Evolutionary conservation across 2,797 vertebrate species (phyloP), one percentile per base, ranked within the genome.

Genomic region (Sternarchorhynchus goeldii): DNA sequence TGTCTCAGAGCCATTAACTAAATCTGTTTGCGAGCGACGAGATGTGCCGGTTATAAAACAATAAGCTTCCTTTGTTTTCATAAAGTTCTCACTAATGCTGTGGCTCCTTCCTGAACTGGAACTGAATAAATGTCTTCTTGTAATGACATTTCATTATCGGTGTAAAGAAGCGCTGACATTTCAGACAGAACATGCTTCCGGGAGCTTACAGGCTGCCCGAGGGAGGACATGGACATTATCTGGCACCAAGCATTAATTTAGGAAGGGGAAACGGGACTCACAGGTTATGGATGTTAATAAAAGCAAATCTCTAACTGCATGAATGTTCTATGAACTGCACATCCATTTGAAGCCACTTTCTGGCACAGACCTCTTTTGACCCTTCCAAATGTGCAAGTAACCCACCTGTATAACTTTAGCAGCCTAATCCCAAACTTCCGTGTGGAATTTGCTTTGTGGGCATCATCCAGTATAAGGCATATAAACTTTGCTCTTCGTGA

Each of bases 101-200:
- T 31, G 59, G 39, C 53, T 71, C 5, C 16, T 60, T 71, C 25
- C 18, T 25, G 31, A 86, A 69, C n/a, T 85, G 83, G 77, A 85
- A 85, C 83, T 84, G 85, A 86, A 87, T 86, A 80, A 81, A 88
- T 87, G 84, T 88, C 41, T 88, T 89, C 86, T 60, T 73, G 82
- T 58, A 73, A 77, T 75, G 68, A 20, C 65, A 71, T 78, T 81
- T 74, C 59, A 81, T 76, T 80, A 68, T 67, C 62, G 39, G 68
- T 59, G 41, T 74, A 74, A 57, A 64, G 73, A 75, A 59, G 32
- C 75, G 80, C 67, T 82, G 78, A 31, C 39, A 70, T 84, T 82
- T 78, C 17, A 70, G 72, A 76, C 36, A 57, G 70, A 79, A 71
- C 74, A 39, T 50, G 45, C 29, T 80, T 76, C 14, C 55, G 63